A percentile compares a stretch with the other conserved stretches of the same genome.
These are phyloP conservation scores for Heteromyza rotundicornis DNA, from an alignment of 2,888 invertebrate genomes.

Conservation along the genomic window DNA sequence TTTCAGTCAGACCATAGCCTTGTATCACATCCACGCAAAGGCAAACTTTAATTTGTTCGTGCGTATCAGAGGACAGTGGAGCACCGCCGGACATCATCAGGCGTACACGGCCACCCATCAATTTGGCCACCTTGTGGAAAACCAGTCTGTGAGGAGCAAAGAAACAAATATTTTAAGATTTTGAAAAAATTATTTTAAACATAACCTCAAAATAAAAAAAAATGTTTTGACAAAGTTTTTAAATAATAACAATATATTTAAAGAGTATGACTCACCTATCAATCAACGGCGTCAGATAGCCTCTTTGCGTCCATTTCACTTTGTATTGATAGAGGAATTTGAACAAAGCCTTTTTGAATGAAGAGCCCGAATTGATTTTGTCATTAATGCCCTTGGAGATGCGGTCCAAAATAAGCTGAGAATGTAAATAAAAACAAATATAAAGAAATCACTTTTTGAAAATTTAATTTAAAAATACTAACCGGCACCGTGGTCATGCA, in stretches of 20 bases:
- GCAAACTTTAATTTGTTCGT: slow-evolving; percentile 90
- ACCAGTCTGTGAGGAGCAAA: slow-evolving; percentile 47
- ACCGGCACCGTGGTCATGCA: slow-evolving; percentile 97
- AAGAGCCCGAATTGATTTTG: slow-evolving; percentile 83
- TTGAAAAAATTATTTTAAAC: too few species aligned
- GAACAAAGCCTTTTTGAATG: slow-evolving; percentile 83
- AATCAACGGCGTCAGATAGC: slow-evolving; percentile 81
- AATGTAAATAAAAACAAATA: slow-evolving; percentile 24
- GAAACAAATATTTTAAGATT: slow-evolving; percentile 1
- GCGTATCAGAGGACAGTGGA: slow-evolving; percentile 93
- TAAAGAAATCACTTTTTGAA: neutral
- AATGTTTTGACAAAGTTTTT: neutral
- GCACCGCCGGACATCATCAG: slow-evolving; percentile 94
- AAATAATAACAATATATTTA: too few species aligned
- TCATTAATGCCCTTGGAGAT: slow-evolving; percentile 97
- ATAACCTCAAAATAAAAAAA: neutral
- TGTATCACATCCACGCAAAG: slow-evolving; percentile 89
- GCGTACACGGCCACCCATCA: slow-evolving; percentile 89
- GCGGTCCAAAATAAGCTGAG: slow-evolving; percentile 91
- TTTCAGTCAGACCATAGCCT: slow-evolving; percentile 97
- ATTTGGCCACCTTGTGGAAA: slow-evolving; percentile 63
- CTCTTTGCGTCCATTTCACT: slow-evolving; percentile 80
- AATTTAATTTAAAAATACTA: slow-evolving; percentile 50
- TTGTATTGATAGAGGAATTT: slow-evolving; percentile 96
- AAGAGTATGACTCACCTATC: slow-evolving; percentile 64